Evolutionary conservation across 1,140 invertebrate species (phyloP).

Genomic region (Meloidogyne chitwoodi): DNA sequence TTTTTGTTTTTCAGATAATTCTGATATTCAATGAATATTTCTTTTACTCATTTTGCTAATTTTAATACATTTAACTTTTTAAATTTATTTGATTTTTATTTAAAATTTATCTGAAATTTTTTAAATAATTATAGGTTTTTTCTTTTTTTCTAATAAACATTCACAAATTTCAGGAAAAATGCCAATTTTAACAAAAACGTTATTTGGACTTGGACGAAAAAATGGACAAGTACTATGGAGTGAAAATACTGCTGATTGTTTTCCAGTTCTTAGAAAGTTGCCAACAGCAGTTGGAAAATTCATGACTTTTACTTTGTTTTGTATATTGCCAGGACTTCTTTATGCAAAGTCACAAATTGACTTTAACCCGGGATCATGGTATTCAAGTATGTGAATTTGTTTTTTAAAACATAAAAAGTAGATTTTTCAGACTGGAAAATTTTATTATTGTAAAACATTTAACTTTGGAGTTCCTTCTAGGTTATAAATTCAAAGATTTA

Average conservation of each 20-base stretch:
- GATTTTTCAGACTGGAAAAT: too few relatives aligned
- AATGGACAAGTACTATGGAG: neutral
- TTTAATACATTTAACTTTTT: too few relatives aligned
- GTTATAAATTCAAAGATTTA: too few relatives aligned
- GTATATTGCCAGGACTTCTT: neutral
- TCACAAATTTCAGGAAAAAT: neutral
- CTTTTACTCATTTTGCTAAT: too few relatives aligned
- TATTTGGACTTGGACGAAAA: neutral
- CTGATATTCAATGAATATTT: too few relatives aligned
- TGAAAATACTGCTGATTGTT: neutral
- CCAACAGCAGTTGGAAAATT: neutral
- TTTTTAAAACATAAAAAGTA: neutral
- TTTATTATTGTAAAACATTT: too few relatives aligned
- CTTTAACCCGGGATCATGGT: neutral
- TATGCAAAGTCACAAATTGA: neutral
- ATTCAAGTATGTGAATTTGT: neutral
- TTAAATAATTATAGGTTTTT: too few relatives aligned
- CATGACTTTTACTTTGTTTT: neutral
- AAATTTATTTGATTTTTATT: too few relatives aligned
- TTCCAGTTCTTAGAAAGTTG: neutral
- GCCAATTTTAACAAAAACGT: neutral
- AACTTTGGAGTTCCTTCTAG: too few relatives aligned
- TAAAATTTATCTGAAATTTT: too few relatives aligned
- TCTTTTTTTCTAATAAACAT: too few relatives aligned
- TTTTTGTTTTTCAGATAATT: too few relatives aligned